Evolutionary conservation across 2,797 vertebrate genomes (phyloP).

Genomic region (Brotula barbata): DNA sequence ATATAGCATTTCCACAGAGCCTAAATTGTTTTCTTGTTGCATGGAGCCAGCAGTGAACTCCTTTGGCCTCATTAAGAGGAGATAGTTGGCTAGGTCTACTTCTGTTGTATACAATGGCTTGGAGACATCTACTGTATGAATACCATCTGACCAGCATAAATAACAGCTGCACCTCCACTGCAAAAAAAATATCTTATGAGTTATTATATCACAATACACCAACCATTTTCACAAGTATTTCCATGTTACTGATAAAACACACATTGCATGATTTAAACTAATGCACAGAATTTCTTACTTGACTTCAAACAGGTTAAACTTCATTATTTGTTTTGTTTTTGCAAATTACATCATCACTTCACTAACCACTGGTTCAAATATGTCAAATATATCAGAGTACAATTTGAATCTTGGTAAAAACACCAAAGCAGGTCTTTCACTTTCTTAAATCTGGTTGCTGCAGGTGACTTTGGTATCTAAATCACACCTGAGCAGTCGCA

Average conservation of each 20-base stretch:
- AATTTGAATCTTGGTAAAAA: conserved; percentile 28
- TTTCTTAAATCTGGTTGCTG: conserved; percentile 27
- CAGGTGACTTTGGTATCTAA: conserved; percentile 61
- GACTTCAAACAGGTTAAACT: conserved; percentile 65
- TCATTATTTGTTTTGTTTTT: conserved; percentile 44
- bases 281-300: conserved; percentile 55
- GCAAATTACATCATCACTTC: conserved; percentile 59
- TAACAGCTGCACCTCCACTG: conserved; percentile 42
- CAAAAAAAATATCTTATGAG: conserved; percentile 40
- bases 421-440: conserved; percentile 30
- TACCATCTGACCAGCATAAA: conserved; percentile 41
- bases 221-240: conserved; percentile 64
- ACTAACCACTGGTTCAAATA: conserved; percentile 67
- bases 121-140: conserved; percentile 60
- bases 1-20: conserved; percentile 44
- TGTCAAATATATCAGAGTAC: conserved; percentile 51
- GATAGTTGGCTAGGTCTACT: conserved; percentile 32
- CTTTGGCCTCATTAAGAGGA: conserved; percentile 16
- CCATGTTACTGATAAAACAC: conserved; percentile 65
- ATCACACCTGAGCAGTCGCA: neutral
- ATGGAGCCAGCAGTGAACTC: conserved; percentile 22
- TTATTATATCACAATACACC: conserved; percentile 71
- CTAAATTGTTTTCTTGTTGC: conserved; percentile 23
- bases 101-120: conserved; percentile 32
- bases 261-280: conserved; percentile 49